Evolutionary conservation across 1,140 invertebrate species (phyloP), one percentile per base, ranked within the genome.

Genomic region (Anastrepha ludens): DNA sequence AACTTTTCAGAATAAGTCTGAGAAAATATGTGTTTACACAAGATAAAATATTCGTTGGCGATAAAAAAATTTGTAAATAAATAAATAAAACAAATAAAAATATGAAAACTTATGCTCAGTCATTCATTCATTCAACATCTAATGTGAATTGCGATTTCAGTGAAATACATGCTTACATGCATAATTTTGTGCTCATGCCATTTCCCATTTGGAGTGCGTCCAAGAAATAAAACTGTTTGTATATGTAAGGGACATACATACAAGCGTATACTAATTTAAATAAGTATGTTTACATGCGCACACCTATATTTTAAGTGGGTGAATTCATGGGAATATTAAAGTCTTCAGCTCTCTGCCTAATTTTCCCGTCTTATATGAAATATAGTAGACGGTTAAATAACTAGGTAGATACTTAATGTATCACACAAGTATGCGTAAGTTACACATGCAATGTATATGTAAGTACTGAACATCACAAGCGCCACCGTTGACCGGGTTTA

Each of bases 201-300:
- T 50, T 50, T 81, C 47, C 74, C 74, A 58, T 55, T 81, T 81
- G 74, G 74, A 81, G 41, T 20, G 47, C n/a, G n/a, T 55, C 74
- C 44, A 81, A 55, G 20, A 29, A 13, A 81, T 50, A 9, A 81
- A 55, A 17, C 47, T 81, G 50, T 55, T 81, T 55, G 13, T 74
- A 15, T 74, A 47, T 81, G n/a, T 47, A 74, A 5, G 70, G 47
- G 70, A 29, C 74, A 55, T 78, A 78, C 7, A 9, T 29, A 74
- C 15, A 64, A 1, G 20, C 11, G 29, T 9, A 67, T 67, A 11
- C 13, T 1, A 41, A 67, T 3, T 39, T 41, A 39, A 2, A 74
- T 74, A 74, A 44, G 15, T 44, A 74, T 39, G 39, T n/a, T 13
- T 74, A 41, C 44, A 74, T 74, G 41, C 3, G 17, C 41, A 41